phyloP scores from a whole-genome alignment of 2,113 vertebrate species.

The Burhinus bistriatus region DNA sequence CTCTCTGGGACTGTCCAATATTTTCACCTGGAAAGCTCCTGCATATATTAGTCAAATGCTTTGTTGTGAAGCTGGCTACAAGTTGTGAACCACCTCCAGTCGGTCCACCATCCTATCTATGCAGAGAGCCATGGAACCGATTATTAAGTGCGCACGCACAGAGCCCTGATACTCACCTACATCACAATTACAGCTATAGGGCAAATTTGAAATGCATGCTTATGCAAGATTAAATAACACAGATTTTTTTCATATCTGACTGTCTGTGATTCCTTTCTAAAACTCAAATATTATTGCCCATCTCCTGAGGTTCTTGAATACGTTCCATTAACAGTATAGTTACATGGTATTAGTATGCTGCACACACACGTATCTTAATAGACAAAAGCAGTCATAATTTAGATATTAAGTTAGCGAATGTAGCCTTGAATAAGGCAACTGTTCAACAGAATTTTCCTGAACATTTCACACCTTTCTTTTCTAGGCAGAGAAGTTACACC shows the following conservation, averaged over 20 bases:
- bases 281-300: neutral
- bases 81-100: neutral
- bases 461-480: neutral
- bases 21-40: neutral
- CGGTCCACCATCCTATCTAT: accelerated
- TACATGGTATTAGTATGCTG: neutral
- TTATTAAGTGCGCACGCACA: neutral
- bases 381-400: neutral
- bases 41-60: neutral
- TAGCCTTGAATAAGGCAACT: neutral
- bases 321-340: neutral
- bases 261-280: neutral
- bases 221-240: neutral
- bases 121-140: accelerated
- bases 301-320: neutral
- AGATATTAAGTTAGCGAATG: neutral
- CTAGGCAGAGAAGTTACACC: neutral
- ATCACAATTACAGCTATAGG: neutral
- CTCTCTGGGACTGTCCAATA: neutral
- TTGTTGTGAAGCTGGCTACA: neutral
- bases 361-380: neutral
- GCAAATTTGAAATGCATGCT: neutral
- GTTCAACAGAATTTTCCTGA: neutral
- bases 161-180: neutral
- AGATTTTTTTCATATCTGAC: neutral